Conservation (phyloP, 1,140 invertebrate species). For the Homalodisca vitripennis region DNA sequence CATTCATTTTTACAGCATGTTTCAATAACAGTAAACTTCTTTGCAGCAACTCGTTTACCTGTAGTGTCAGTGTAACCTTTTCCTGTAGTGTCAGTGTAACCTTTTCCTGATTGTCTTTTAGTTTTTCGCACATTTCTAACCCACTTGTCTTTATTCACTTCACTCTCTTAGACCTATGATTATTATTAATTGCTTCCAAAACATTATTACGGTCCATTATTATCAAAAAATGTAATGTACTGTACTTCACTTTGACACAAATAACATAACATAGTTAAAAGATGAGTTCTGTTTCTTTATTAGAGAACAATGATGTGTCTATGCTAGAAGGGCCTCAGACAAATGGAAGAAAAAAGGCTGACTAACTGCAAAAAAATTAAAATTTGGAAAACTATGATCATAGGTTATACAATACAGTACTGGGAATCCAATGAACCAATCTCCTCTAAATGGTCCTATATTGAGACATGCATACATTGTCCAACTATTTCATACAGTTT, state of each 20-base stretch:
- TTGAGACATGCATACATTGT: background rate
- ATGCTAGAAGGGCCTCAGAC: background rate
- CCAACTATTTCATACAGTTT: background rate
- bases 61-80: background rate
- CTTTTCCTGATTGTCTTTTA: background rate
- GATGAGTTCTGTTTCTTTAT: background rate
- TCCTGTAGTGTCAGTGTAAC: background rate
- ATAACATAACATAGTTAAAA: background rate
- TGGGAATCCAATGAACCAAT: background rate
- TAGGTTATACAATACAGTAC: background rate
- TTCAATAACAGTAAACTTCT: no score
- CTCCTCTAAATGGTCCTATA: background rate
- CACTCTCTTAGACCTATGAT: no score
- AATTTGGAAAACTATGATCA: background rate
- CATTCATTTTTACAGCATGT: background rate
- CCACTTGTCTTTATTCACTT: background rate
- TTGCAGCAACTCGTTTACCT: no score
- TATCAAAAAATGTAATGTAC: background rate
- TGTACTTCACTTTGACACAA: background rate
- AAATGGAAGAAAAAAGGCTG: background rate
- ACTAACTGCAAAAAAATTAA: background rate
- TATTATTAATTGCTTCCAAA: background rate
- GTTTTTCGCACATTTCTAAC: background rate
- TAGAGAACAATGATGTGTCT: background rate
- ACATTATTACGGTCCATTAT: background rate